A percentile compares a stretch with the other conserved stretches of the same genome.
Evolutionary conservation across 2,888 invertebrate genomes (phyloP).

Genomic region (Synanthedon tipuliformis): DNA sequence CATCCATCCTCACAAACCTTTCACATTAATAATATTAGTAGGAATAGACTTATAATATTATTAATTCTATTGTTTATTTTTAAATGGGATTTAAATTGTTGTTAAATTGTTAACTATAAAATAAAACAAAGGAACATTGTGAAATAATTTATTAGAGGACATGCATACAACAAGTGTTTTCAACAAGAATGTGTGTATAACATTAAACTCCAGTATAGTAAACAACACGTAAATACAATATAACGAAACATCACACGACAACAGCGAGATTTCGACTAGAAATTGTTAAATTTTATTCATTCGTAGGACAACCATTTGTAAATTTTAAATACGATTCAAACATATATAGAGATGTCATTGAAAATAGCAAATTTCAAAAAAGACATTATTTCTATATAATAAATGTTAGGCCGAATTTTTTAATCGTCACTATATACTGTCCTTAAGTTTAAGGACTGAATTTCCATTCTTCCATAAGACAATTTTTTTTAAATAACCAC

Average conservation of each 20-base stretch:
- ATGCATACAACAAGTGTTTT: constrained; percentile 53
- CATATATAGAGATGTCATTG: not conserved
- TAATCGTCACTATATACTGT: not conserved
- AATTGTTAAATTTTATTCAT: constrained; percentile 8
- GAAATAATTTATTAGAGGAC: constrained; percentile 58
- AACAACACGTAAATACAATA: constrained; percentile 34
- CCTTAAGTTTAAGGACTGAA: too few relatives aligned
- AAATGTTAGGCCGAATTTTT: not conserved
- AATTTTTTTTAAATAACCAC: too few relatives aligned
- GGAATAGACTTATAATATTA: too few relatives aligned
- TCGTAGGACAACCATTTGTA: constrained; percentile 15
- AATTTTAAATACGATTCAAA: constrained; percentile 1
- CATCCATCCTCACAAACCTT: too few relatives aligned
- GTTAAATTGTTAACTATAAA: constrained; percentile 3
- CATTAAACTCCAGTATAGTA: constrained; percentile 45
- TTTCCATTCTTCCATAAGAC: too few relatives aligned
- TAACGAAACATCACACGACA: constrained; percentile 46
- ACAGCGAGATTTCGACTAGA: constrained; percentile 46
- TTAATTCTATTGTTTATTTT: too few relatives aligned
- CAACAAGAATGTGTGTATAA: constrained; percentile 53
- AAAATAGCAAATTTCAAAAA: not conserved
- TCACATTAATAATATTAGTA: too few relatives aligned
- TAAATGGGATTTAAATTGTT: not conserved
- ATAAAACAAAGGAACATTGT: constrained; percentile 10
- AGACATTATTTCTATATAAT: not conserved